Evolutionary conservation across 2,888 invertebrate species (phyloP), one percentile per base, ranked within the genome.

Genomic region (Harpagoxenus sublaevis): DNA sequence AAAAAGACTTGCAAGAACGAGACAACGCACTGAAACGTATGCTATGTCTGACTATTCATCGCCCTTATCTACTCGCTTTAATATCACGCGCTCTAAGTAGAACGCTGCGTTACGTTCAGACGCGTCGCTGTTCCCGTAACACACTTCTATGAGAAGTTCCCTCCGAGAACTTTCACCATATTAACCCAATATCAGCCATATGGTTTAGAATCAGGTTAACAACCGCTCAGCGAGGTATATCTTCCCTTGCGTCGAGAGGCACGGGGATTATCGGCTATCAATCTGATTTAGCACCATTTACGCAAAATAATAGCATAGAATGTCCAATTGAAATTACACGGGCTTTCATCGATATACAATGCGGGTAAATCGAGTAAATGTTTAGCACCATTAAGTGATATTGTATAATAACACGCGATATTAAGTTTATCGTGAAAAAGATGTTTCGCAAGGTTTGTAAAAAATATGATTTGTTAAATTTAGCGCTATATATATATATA

Each of bases 91-190:
- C 85, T 75, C 89, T 87, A 91, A 90, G 90, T 90, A 89, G 91
- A 90, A 90, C 90, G 89, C 86, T 87, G 87, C 90, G 86, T 91
- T 91, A 86, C 85, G 84, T 74, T 91, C 87, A 90, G 88, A 89
- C 90, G 82, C 91, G 78, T 87, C 84, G 85, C 81, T 86, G 90
- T 87, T 91, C 91, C 89, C 87, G 84, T 90, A 90, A 90, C 91
- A 90, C 87, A 90, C 89, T 90, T 90, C 91, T 83, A 86, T 86
- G 82, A 86, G 88, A 85, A 86, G 86, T 88, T 89, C 89, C 86
- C 90, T 89, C 90, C 73, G 86, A 88, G 91, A 88, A 91, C 90
- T 90, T 91, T 90, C 90, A 84, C 90, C 89, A 87, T 90, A 90
- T 90, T 89, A 91, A 89, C 85, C 90, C 90, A 91, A 91, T 90